Evolutionary conservation across 2,113 vertebrate species (phyloP).

Genomic region (Pomatostomus ruficeps): DNA sequence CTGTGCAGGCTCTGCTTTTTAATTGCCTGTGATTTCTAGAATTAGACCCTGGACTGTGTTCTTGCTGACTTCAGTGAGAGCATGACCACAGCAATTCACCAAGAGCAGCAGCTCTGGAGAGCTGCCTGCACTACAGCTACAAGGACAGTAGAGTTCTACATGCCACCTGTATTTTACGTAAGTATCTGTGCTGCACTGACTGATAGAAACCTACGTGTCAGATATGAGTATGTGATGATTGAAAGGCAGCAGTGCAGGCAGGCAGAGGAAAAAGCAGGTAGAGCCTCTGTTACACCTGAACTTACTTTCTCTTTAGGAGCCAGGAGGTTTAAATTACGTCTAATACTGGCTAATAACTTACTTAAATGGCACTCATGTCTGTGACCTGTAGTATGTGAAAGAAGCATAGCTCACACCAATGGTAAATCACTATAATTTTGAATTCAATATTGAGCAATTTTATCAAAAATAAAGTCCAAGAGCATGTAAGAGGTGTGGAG

Average conservation of each 20-base stretch:
- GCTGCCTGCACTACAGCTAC: background rate
- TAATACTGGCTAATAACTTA: background rate
- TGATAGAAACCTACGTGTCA: background rate
- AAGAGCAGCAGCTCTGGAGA: background rate
- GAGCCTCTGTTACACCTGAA: background rate
- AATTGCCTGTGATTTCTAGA: background rate
- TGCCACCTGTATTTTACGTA: background rate
- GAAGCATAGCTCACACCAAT: background rate
- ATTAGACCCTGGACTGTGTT: background rate
- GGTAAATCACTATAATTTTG: background rate
- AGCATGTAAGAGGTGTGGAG: background rate
- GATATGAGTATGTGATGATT: background rate
- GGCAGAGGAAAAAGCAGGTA: background rate
- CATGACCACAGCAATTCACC: background rate
- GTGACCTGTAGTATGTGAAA: background rate
- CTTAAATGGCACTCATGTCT: background rate
- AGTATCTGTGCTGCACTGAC: background rate
- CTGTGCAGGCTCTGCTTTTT: background rate
- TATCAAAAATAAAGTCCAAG: background rate
- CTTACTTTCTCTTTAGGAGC: background rate
- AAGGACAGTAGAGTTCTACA: background rate
- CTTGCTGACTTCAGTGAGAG: background rate
- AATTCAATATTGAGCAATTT: background rate
- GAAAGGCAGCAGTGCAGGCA: background rate
- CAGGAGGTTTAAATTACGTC: background rate